phyloP scores from a whole-genome alignment of 2,113 vertebrate species.

The Colius striatus region DNA sequence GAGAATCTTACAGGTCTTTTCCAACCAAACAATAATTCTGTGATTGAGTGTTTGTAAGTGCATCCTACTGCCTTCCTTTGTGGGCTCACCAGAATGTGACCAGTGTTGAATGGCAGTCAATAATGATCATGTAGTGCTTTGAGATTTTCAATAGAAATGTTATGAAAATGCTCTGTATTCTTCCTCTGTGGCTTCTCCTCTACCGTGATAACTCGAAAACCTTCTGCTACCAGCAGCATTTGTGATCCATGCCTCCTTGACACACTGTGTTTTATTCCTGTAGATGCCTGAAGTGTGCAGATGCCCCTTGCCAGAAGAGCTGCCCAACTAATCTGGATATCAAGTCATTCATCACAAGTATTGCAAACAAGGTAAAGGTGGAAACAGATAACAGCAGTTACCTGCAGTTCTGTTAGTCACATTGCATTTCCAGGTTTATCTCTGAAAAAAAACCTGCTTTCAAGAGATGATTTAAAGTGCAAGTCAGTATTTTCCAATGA shows the following conservation, averaged over 20 bases:
- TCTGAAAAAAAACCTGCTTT: not conserved
- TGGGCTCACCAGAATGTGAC: not conserved
- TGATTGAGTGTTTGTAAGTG: not conserved
- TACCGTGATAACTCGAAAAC: not conserved
- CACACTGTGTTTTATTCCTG: slow-evolving; percentile 29
- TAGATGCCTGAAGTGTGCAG: slow-evolving; percentile 89
- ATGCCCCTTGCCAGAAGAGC: slow-evolving; percentile 91
- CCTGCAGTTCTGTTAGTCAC: not conserved
- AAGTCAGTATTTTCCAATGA: slow-evolving; percentile 10
- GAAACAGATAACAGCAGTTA: not conserved
- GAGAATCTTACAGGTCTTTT: too few relatives aligned
- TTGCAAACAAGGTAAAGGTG: slow-evolving; percentile 84
- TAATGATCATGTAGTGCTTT: not conserved
- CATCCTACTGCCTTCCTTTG: not conserved
- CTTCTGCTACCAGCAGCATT: not conserved
- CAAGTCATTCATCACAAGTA: slow-evolving; percentile 89
- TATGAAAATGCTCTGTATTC: not conserved
- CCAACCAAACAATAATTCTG: too few relatives aligned
- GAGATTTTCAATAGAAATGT: not conserved
- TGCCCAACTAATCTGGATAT: slow-evolving; percentile 89
- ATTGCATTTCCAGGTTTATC: slow-evolving; percentile 16
- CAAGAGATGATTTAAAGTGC: slow-evolving; percentile 8
- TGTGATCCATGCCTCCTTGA: slow-evolving; percentile 27
- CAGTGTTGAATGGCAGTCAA: not conserved
- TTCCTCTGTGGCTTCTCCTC: slow-evolving; percentile 5